Evolutionary conservation across 2,888 invertebrate genomes (phyloP), one percentile per base, ranked within the genome.

Genomic region (Tenthredo distinguenda): DNA sequence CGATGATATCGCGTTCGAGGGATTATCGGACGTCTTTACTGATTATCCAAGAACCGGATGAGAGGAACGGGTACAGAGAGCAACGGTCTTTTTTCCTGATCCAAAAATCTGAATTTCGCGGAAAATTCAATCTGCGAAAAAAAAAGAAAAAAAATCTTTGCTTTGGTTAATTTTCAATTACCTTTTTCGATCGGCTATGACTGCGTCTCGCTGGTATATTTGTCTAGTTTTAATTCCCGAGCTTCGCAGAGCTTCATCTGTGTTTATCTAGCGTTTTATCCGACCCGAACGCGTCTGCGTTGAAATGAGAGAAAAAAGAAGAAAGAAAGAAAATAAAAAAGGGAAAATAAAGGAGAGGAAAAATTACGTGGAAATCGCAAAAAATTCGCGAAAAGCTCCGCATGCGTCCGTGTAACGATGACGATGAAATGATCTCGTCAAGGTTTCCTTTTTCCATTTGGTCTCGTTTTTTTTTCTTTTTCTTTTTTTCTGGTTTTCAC

Each of bases 81-180:
- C 26, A 26, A 26, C 26, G 26, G 1, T 26, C 26, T 26, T 26
- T 26, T 26, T 26, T 26, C 1, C 26, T 26, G 26, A 26, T 26
- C 26, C 1, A 26, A 26, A 26, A 26, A 26, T 26, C 26, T 26
- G 9, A 40, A 7, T 5, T 40, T 40, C 12, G 5, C 10, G 34
- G 4, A 18, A 6, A 40, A 10, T n/a, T 47, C 43, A 40, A 12
- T 21, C 21, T 76, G 76, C 43, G 47, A 1, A 18, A 76, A 47
- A n/a, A n/a, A 37, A 26, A 26, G 1, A 26, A 26, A 26, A 26
- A 26, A 26, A 26, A 26, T 26, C 10, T 47, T 21, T 31, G 10
- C 47, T 21, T 37, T 21, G 6, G 58, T 40, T n/a, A 81, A 81
- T 81, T 81, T 81, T 62, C 81, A 81, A 81, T 81, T 26, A 81